phyloP scores from a whole-genome alignment of 2,797 vertebrate genomes.

The Siniperca scherzeri region DNA sequence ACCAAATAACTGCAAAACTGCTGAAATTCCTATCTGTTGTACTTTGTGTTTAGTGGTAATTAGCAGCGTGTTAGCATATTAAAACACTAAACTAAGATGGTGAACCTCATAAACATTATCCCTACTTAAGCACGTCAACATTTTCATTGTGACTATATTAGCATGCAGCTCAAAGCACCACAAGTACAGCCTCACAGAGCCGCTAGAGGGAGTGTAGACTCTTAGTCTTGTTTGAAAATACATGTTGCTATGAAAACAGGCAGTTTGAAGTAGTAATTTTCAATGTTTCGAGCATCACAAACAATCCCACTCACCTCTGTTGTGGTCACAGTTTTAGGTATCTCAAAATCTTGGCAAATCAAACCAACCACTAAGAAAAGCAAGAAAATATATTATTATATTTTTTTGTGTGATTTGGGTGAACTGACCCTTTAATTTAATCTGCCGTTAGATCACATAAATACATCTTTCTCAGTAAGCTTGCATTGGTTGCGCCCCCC shows the following conservation, averaged over 20 bases:
- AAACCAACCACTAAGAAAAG: neutral
- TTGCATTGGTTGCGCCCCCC: constrained; percentile 18
- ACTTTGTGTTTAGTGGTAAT: too few relatives aligned
- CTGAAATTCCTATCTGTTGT: too few relatives aligned
- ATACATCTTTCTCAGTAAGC: constrained; percentile 14
- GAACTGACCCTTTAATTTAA: constrained; percentile 33
- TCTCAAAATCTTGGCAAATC: neutral
- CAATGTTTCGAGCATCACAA: neutral
- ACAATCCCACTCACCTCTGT: neutral
- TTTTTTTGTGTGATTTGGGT: neutral
- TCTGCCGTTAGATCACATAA: constrained; percentile 24
- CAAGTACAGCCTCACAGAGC: too few relatives aligned
- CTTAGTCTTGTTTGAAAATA: neutral
- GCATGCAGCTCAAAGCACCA: neutral
- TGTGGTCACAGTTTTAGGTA: neutral
- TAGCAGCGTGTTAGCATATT: neutral
- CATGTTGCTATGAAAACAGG: neutral
- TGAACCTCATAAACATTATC: neutral
- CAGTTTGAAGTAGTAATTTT: neutral
- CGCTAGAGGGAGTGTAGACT: neutral
- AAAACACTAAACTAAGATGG: neutral
- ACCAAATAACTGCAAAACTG: neutral
- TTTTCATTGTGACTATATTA: neutral
- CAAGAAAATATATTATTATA: neutral
- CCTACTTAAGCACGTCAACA: too few relatives aligned